These are phyloP conservation scores for Cylloceria caligata DNA, from an alignment of 2,888 invertebrate genomes.

Conservation along the genomic window DNA sequence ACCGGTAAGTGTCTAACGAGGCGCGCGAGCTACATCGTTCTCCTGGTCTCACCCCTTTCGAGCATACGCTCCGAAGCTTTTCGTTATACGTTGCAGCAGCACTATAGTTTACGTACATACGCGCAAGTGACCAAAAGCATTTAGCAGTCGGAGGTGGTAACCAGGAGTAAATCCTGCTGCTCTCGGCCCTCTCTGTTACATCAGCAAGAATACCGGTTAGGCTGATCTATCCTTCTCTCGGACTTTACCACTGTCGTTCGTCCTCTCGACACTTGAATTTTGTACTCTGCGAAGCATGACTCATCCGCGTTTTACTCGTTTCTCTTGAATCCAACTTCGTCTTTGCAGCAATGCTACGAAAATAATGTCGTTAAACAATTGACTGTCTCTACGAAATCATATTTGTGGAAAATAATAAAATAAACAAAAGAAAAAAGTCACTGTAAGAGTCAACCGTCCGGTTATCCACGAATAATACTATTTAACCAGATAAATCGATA, in stretches of 20 bases:
- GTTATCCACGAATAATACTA: too few relatives aligned
- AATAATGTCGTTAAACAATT: not conserved
- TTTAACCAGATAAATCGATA: too few relatives aligned
- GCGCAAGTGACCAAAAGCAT: conserved; percentile 29
- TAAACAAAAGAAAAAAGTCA: too few relatives aligned
- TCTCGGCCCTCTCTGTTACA: not conserved
- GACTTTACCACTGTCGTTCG: not conserved
- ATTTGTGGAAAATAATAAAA: too few relatives aligned
- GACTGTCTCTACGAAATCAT: not conserved
- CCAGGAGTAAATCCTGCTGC: not conserved
- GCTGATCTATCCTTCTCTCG: not conserved
- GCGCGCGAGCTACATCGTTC: conserved; percentile 69
- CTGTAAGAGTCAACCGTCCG: too few relatives aligned
- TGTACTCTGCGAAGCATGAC: not conserved
- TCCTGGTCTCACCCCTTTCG: conserved; percentile 47
- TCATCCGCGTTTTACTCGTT: not conserved
- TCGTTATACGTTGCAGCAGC: conserved; percentile 33
- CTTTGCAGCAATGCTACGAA: not conserved
- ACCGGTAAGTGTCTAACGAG: conserved; percentile 74
- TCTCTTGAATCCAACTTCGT: not conserved
- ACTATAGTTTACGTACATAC: conserved; percentile 54
- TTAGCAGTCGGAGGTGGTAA: conserved; percentile 20
- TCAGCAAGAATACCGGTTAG: conserved; percentile 4
- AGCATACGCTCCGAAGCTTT: conserved; percentile 38
- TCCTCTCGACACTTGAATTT: conserved; percentile 6